Evolutionary conservation across 2,797 vertebrate species (phyloP).

Genomic region (Jordanella pulchra): DNA sequence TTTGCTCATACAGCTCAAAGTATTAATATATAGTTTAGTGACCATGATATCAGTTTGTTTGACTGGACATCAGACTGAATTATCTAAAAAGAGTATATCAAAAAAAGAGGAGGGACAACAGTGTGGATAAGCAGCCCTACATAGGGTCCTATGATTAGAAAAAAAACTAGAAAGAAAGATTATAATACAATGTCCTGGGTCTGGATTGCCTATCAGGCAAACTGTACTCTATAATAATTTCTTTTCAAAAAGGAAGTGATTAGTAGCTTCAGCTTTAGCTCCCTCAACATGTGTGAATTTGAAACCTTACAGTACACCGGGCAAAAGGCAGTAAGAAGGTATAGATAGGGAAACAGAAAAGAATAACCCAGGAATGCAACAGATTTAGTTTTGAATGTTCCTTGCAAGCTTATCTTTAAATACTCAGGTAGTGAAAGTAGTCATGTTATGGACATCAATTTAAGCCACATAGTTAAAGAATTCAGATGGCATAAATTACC

Average conservation of each 20-base stretch:
- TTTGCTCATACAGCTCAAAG: neutral
- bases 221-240: neutral
- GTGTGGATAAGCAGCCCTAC: neutral
- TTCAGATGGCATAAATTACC: slow-evolving; percentile 2
- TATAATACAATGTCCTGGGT: slow-evolving; percentile 11
- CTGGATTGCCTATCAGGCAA: slow-evolving; percentile 13
- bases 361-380: neutral
- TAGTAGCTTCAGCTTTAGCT: neutral
- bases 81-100: too few species aligned
- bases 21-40: neutral
- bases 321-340: neutral
- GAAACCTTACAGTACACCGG: neutral
- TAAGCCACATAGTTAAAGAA: neutral
- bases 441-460: neutral
- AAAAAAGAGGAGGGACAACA: neutral
- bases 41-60: neutral
- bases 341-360: neutral
- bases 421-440: slow-evolving; percentile 14
- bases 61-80: neutral
- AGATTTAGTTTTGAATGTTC: slow-evolving; percentile 7
- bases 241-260: slow-evolving; percentile 1
- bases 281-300: neutral
- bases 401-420: slow-evolving; percentile 12
- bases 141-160: neutral
- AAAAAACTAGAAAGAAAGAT: neutral